Base-by-base conservation (phyloP, 1,140 invertebrate species). In the Oreohelix idahoensis region DNA sequence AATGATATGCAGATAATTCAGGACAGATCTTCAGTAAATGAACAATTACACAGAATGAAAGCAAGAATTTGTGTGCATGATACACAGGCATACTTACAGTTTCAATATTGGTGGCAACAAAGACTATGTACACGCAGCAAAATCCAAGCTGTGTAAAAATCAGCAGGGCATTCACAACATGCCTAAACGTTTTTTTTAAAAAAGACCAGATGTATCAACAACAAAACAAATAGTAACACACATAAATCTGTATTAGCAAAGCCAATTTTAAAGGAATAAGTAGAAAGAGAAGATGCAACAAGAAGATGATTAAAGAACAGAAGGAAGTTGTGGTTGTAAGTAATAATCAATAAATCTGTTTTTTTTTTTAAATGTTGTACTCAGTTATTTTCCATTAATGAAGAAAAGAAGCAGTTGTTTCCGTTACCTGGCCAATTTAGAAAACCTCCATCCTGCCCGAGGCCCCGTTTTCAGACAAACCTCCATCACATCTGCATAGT, bases 81-180 rank as follows among this genome's bases (percentile, higher is more conserved):
- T 8, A 45, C 42, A 45, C 42, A 45, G 5, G 5, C 15, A 17
- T 71, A 35, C 69, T 39, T 17, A 71, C 36, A 35, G 5, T 71
- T 15, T 71, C 29, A 71, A 39, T 35, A 39, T 36, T 71, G 29
- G 15, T 71, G 53, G 53, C 26, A 20, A 58, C 96, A 94, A 98
- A 99, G n/a, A 98, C 95, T 91, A 98, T 96, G 93, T 99, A 99
- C 0, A 98, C 97, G 93, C 97, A 98, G 92, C 97, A 99, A 93
- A 99, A 98, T 58, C 97, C 97, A 88, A 98, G 93, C 94, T 99
- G 97, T 45, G 97, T 98, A 86, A 98, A 95, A 84, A 97, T 96
- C 78, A 99, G 93, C 93, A 97, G 97, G 81, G 95, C 84, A 84
- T 91, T 91, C 51, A 92, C 86, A 35, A 87, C 51, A 29, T 80